phyloP scores from a whole-genome alignment of 2,797 vertebrate genomes.

The Cyprinodon diabolis region DNA sequence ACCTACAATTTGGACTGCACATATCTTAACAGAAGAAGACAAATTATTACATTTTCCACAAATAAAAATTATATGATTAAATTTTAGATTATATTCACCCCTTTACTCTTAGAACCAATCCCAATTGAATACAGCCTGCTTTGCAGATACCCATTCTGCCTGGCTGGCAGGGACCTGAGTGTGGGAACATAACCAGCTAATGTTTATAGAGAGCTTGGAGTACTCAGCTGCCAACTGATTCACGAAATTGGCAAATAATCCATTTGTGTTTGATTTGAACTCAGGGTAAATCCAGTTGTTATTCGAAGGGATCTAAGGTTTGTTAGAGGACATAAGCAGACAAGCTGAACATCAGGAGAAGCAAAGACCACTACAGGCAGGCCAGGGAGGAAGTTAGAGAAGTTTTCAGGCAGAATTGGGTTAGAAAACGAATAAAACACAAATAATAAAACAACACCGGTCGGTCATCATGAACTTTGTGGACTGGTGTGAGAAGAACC shows the following conservation, averaged over 20 bases:
- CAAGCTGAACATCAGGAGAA: not conserved
- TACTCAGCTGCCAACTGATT: too few relatives aligned
- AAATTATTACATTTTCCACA: not conserved
- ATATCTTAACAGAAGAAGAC: not conserved
- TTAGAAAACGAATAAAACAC: not conserved
- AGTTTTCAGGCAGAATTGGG: not conserved
- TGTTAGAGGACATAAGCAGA: too few relatives aligned
- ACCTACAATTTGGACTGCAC: not conserved
- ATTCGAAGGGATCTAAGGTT: too few relatives aligned
- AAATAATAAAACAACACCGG: too few relatives aligned
- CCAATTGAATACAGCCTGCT: not conserved
- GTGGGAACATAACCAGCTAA: too few relatives aligned
- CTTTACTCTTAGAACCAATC: not conserved
- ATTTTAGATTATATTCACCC: not conserved
- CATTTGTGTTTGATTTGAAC: not conserved
- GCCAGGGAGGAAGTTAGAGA: not conserved
- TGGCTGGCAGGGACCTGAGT: too few relatives aligned
- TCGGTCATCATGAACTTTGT: too few relatives aligned
- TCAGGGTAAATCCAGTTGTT: not conserved
- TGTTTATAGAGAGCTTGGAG: too few relatives aligned
- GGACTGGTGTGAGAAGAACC: too few relatives aligned
- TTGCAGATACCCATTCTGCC: too few relatives aligned
- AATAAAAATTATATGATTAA: not conserved
- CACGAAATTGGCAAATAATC: not conserved
- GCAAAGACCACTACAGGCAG: not conserved